These are phyloP conservation scores for Drosophila paracracens DNA, from an alignment of 2,888 invertebrate species.

Conservation along the genomic window DNA sequence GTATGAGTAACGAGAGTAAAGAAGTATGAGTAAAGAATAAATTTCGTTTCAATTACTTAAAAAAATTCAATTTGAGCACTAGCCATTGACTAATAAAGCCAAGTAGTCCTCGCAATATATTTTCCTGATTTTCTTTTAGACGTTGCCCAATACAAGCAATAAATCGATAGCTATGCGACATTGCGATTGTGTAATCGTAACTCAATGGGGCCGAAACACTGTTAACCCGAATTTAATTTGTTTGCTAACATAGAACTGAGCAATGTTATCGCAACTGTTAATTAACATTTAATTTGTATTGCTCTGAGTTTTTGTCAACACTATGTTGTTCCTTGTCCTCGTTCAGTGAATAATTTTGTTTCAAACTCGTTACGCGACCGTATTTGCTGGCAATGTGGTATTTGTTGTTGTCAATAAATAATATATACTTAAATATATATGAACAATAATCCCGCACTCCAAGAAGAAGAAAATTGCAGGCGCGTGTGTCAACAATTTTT, in stretches of 20 bases:
- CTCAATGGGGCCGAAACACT: not conserved
- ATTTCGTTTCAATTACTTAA: not conserved
- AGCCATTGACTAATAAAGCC: not conserved
- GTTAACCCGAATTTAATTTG: conserved; percentile 17
- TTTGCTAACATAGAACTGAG: conserved; percentile 1
- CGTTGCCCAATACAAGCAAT: not conserved
- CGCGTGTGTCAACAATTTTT: conserved; percentile 56
- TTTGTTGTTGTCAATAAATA: conserved; percentile 24
- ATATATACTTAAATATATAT: conserved; percentile 11
- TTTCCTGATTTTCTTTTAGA: not conserved
- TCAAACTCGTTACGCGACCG: conserved; percentile 25
- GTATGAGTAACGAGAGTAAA: not conserved
- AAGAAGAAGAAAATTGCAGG: conserved; percentile 25
- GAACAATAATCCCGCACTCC: not conserved
- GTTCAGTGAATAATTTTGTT: conserved; percentile 17
- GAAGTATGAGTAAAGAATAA: not conserved
- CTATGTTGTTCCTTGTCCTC: conserved; percentile 46
- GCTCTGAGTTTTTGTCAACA: conserved; percentile 59
- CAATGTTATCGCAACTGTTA: conserved; percentile 35
- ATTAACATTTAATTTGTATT: conserved; percentile 47
- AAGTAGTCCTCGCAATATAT: not conserved
- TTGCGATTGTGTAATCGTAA: conserved; percentile 1
- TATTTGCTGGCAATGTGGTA: conserved; percentile 54
- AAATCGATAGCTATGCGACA: not conserved
- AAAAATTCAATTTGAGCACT: not conserved